Evolutionary conservation across 2,888 invertebrate genomes (phyloP), one percentile per base, ranked within the genome.

Genomic region (Kuschelorhynchus macadamiae): DNA sequence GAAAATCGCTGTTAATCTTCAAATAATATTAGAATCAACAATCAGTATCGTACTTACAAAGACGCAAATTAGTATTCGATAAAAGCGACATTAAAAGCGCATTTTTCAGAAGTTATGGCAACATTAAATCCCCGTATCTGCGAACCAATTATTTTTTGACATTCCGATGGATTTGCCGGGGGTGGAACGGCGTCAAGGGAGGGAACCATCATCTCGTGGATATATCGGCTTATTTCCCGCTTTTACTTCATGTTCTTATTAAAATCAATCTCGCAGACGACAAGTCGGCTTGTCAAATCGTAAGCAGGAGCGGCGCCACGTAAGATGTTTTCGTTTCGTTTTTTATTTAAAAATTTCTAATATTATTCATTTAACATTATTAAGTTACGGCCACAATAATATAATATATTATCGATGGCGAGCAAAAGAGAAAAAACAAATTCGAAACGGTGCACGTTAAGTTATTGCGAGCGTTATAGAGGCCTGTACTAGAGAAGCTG

Each of bases 81-180:
- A 33, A 47, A 49, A 33, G 17, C 47, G 30, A 39, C 50, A 61
- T 50, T 41, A 50, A 39, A 61, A 50, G 52, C 18, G 32, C 61
- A 61, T 42, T 62, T 53, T 52, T 52, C 41, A 55, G 20, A 47
- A 63, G 18, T 25, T 21, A 25, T n/a, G n/a, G 55, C 55, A 52
- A 44, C 63, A 44, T 39, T 50, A 64, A 64, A 64, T 56, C 64
- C 56, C 36, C 53, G 59, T 36, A 60, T 67, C 55, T 42, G 50
- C 64, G 21, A 68, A 68, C 68, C 68, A 68, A 68, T 68, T 68
- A 68, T 68, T 68, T 68, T 50, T 64, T 68, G 68, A 68, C 68
- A 68, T 68, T 63, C 68, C 64, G 44, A 63, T 63, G 64, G 53
- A 59, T 53, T 60, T 49, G 18, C 11, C 20, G 46, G 56, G 61